A percentile compares a stretch with the other conserved stretches of the same genome.
phyloP scores from a whole-genome alignment of 1,140 invertebrate genomes.

The Achatina immaculata region DNA sequence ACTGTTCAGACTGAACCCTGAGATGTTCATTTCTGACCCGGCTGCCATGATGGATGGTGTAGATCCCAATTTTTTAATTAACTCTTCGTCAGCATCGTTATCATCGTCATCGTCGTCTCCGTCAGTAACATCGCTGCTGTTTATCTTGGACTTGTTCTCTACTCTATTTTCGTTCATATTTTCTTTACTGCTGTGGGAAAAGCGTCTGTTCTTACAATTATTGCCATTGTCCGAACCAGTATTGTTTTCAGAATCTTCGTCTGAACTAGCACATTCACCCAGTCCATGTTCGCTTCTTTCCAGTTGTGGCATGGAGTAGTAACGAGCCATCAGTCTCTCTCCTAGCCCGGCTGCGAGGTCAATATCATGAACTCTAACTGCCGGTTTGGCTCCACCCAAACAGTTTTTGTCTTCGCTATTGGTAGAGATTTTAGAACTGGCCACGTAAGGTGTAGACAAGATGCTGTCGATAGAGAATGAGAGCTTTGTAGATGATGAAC shows the following conservation, averaged over 20 bases:
- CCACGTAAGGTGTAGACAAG: slow-evolving; percentile 21
- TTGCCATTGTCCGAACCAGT: neutral
- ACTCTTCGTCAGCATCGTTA: slow-evolving; percentile 2
- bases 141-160: neutral
- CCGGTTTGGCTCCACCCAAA: neutral
- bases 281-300: neutral
- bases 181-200: neutral
- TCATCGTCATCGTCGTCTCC: slow-evolving; percentile 1
- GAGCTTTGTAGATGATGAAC: neutral
- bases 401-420: neutral
- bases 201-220: neutral
- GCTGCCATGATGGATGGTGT: neutral
- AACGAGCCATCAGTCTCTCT: neutral
- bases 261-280: neutral
- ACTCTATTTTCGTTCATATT: neutral
- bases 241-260: neutral
- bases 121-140: neutral
- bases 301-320: neutral
- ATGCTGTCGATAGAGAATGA: slow-evolving; percentile 39
- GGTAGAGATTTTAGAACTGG: neutral
- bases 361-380: neutral
- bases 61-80: neutral
- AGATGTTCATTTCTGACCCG: neutral
- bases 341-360: neutral
- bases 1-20: neutral